These are phyloP conservation scores for Sisor rabdophorus DNA, from an alignment of 2,113 vertebrate genomes.

Conservation along the genomic window DNA sequence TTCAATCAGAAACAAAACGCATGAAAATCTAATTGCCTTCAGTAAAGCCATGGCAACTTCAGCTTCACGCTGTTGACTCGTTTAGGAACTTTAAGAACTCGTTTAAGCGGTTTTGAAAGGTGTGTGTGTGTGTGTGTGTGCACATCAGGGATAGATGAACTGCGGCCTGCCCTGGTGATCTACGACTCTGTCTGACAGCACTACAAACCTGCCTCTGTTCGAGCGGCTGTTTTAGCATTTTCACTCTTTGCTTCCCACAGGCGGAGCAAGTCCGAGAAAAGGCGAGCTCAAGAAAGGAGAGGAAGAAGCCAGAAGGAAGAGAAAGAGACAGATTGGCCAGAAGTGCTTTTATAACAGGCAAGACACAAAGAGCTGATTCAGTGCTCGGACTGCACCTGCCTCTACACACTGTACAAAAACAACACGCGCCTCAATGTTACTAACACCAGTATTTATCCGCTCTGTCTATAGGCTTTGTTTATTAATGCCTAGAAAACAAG, in stretches of 20 bases:
- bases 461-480: constrained; percentile 6
- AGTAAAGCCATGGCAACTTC: constrained; percentile 37
- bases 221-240: constrained; percentile 45
- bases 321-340: constrained; percentile 47
- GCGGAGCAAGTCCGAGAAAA: constrained; percentile 28
- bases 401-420: constrained; percentile 48
- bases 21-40: constrained; percentile 31
- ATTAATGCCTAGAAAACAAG: not conserved
- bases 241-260: constrained; percentile 50
- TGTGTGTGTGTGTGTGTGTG: constrained; percentile 33
- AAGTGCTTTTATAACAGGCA: constrained; percentile 49
- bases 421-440: constrained; percentile 44
- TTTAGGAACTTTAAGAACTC: constrained; percentile 37
- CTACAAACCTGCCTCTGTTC: constrained; percentile 52
- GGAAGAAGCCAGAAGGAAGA: constrained; percentile 50
- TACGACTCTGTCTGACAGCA: constrained; percentile 48
- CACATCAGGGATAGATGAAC: constrained; percentile 50
- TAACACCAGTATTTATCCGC: constrained; percentile 38
- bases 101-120: constrained; percentile 28
- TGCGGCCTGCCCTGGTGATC: constrained; percentile 48
- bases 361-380: constrained; percentile 53
- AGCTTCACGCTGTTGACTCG: constrained; percentile 35
- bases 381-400: constrained; percentile 47
- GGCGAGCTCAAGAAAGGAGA: constrained; percentile 41
- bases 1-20: constrained; percentile 25